Percentiles rank a stretch among this genome's conserved stretches.
Conservation (phyloP, 2,797 vertebrate genomes). For the Benthosema pterotum region DNA sequence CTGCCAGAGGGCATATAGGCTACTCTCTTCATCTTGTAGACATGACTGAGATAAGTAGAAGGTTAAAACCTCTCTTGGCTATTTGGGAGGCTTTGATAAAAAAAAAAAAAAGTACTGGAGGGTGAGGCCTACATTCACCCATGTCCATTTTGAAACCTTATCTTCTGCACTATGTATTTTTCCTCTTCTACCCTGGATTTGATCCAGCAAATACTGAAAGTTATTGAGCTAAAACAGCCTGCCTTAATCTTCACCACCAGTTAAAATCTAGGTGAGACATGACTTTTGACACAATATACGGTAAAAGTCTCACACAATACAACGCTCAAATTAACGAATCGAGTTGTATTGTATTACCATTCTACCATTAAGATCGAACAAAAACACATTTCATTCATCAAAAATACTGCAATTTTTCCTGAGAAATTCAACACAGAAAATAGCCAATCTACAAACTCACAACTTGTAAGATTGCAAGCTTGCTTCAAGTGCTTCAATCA, state of each 20-base stretch:
- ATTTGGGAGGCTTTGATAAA: slow-evolving; percentile 69
- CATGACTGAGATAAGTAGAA: not conserved
- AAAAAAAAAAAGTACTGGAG: not conserved
- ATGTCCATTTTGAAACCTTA: slow-evolving; percentile 53
- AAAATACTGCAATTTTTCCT: slow-evolving; percentile 42
- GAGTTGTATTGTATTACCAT: too few species aligned
- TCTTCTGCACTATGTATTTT: slow-evolving; percentile 65
- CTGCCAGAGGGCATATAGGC: not conserved
- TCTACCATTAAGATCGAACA: too few species aligned
- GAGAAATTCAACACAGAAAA: slow-evolving; percentile 15
- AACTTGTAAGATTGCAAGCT: too few species aligned
- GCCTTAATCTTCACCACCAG: not conserved
- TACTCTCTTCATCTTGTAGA: not conserved
- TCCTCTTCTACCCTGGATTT: slow-evolving; percentile 5
- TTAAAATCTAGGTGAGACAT: too few species aligned
- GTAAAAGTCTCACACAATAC: too few species aligned
- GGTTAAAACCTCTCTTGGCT: slow-evolving; percentile 4
- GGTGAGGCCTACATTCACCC: slow-evolving; percentile 27
- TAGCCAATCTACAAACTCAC: too few species aligned
- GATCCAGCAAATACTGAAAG: slow-evolving; percentile 16
- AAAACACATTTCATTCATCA: too few species aligned
- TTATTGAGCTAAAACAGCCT: too few species aligned
- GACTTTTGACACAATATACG: too few species aligned
- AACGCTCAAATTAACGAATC: too few species aligned
- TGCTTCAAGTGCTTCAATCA: too few species aligned